These are phyloP conservation scores for Drosophila falleni DNA, from an alignment of 2,888 invertebrate genomes.

Conservation along the genomic window DNA sequence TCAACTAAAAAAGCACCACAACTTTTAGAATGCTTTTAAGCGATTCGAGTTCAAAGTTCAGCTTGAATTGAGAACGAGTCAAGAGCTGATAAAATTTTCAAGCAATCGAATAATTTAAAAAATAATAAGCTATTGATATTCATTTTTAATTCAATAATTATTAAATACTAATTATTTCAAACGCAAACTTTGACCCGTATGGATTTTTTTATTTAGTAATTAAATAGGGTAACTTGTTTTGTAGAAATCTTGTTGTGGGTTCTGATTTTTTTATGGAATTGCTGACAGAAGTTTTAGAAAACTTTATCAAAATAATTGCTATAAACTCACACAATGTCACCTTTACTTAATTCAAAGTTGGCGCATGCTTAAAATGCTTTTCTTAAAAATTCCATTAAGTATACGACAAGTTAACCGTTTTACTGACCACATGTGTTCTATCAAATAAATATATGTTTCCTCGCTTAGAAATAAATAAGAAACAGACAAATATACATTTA, in stretches of 20 bases:
- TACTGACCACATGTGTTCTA: constrained; percentile 16
- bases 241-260: not conserved
- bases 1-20: not conserved
- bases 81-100: not conserved
- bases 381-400: constrained; percentile 9
- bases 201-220: no score
- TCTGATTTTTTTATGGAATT: no score
- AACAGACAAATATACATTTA: not conserved
- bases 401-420: constrained; percentile 9
- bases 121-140: not conserved
- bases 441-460: constrained; percentile 22
- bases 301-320: not conserved
- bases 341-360: not conserved
- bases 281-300: not conserved
- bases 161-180: not conserved
- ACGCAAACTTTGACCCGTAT: not conserved
- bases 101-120: not conserved
- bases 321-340: not conserved
- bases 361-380: no score
- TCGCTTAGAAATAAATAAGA: not conserved
- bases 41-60: not conserved
- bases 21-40: not conserved
- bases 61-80: not conserved
- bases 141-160: not conserved
- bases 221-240: not conserved